phyloP scores from a whole-genome alignment of 2,888 invertebrate genomes.

The Mythimna pallens region DNA sequence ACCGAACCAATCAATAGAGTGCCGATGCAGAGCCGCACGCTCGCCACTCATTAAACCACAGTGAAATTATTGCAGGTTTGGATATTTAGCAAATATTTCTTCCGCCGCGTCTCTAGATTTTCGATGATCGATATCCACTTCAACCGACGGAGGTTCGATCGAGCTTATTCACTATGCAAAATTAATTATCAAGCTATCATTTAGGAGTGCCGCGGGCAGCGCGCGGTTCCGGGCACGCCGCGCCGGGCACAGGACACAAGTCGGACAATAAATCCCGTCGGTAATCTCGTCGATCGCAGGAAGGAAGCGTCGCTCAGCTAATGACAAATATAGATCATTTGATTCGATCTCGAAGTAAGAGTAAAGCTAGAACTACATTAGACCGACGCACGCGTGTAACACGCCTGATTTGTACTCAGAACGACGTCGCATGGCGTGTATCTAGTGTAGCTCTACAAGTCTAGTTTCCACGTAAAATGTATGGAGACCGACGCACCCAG shows the following conservation, averaged over 20 bases:
- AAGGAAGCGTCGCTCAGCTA: slow-evolving; percentile 40
- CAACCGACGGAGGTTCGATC: slow-evolving; percentile 25
- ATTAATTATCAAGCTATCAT: slow-evolving; percentile 59
- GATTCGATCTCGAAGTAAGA: slow-evolving; percentile 10
- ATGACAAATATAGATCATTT: slow-evolving; percentile 51
- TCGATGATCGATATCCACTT: slow-evolving; percentile 30
- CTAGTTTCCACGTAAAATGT: too few species aligned
- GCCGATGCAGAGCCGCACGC: slow-evolving; percentile 8
- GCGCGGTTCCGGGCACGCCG: not conserved
- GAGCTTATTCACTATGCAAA: slow-evolving; percentile 44
- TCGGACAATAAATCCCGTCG: slow-evolving; percentile 49
- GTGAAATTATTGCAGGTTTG: slow-evolving; percentile 8
- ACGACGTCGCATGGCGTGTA: too few species aligned
- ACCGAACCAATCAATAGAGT: slow-evolving; percentile 57
- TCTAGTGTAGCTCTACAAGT: too few species aligned
- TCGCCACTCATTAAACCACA: not conserved
- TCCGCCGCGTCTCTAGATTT: slow-evolving; percentile 22
- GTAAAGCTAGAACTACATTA: too few species aligned
- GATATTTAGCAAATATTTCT: slow-evolving; percentile 3
- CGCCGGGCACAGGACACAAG: slow-evolving; percentile 5
- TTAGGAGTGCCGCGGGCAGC: slow-evolving; percentile 10
- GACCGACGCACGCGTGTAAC: too few species aligned
- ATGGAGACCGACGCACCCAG: too few species aligned
- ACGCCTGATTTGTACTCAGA: too few species aligned
- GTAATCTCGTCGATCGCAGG: slow-evolving; percentile 46